A percentile compares a stretch with the other conserved stretches of the same genome.
phyloP scores from a whole-genome alignment of 1,140 invertebrate species.

The Hyposmocoma kahamanoa region DNA sequence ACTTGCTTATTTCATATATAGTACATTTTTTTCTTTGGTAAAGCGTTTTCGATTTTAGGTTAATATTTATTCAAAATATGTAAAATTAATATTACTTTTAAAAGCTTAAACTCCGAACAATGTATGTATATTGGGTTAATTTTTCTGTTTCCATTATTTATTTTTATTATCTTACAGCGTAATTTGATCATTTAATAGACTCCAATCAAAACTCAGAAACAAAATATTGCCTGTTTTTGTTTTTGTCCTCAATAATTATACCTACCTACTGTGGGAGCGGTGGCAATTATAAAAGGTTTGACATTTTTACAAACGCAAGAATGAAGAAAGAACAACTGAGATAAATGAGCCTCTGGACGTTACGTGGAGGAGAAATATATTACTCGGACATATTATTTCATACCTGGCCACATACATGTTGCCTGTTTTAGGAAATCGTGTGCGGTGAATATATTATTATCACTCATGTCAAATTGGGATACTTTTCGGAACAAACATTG shows the following conservation, averaged over 20 bases:
- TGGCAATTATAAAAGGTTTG: constrained; percentile 45
- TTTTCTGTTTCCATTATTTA: no score
- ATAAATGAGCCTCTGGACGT: constrained; percentile 5
- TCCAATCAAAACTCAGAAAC: no score
- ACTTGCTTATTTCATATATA: neutral
- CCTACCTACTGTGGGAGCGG: constrained; percentile 31
- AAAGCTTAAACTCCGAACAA: no score
- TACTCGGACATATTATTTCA: neutral
- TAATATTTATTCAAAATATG: neutral
- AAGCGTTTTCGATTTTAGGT: neutral
- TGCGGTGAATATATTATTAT: no score
- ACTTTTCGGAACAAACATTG: no score
- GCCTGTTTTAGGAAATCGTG: no score
- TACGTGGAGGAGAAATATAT: neutral
- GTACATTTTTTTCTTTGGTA: neutral
- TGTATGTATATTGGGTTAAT: no score
- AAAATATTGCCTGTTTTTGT: constrained; percentile 37
- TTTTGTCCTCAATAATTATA: constrained; percentile 47
- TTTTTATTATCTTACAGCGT: no score
- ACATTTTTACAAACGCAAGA: constrained; percentile 36
- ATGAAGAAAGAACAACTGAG: constrained; percentile 16
- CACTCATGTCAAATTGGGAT: no score
- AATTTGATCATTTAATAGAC: no score
- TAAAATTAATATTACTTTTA: no score
- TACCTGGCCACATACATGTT: no score